phyloP scores from a whole-genome alignment of 2,113 vertebrate species.

The Brienomyrus longianalis region DNA sequence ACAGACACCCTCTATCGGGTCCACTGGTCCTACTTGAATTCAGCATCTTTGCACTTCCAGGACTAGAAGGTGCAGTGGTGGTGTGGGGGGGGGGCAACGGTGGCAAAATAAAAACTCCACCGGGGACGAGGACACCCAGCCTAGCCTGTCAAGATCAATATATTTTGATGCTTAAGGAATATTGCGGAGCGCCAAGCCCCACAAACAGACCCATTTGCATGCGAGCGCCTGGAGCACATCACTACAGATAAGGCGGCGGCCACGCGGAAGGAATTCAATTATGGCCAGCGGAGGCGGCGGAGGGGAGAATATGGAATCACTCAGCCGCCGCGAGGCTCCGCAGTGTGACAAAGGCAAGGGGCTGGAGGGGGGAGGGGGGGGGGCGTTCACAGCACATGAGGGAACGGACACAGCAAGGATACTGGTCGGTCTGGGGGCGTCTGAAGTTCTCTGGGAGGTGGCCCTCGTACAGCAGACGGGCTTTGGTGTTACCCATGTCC shows the following conservation, averaged over 20 bases:
- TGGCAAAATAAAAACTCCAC: constrained; percentile 25
- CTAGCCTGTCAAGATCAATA: constrained; percentile 32
- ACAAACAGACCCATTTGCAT: constrained; percentile 39
- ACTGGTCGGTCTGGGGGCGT: constrained; percentile 97
- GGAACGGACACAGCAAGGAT: constrained; percentile 64
- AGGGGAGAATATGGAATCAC: constrained; percentile 40
- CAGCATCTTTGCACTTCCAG: background rate
- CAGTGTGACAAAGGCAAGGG: constrained; percentile 27
- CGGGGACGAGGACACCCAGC: constrained; percentile 26
- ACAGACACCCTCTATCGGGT: background rate
- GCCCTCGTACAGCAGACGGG: constrained; percentile 86
- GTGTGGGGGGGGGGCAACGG: background rate
- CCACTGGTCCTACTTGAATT: background rate
- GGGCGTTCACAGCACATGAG: constrained; percentile 2
- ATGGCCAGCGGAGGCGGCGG: constrained; percentile 27
- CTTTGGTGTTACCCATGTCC: constrained; percentile 93
- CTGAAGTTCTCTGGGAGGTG: constrained; percentile 91
- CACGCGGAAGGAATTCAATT: constrained; percentile 42
- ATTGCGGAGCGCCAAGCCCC: constrained; percentile 33
- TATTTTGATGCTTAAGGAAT: constrained; percentile 35
- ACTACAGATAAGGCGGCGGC: constrained; percentile 26
- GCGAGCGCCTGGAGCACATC: constrained; percentile 25
- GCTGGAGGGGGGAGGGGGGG: constrained; percentile 3
- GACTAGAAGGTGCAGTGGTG: background rate
- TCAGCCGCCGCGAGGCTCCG: constrained; percentile 25